Conservation (phyloP, 2,113 vertebrate species). For the Buteo buteo region DNA sequence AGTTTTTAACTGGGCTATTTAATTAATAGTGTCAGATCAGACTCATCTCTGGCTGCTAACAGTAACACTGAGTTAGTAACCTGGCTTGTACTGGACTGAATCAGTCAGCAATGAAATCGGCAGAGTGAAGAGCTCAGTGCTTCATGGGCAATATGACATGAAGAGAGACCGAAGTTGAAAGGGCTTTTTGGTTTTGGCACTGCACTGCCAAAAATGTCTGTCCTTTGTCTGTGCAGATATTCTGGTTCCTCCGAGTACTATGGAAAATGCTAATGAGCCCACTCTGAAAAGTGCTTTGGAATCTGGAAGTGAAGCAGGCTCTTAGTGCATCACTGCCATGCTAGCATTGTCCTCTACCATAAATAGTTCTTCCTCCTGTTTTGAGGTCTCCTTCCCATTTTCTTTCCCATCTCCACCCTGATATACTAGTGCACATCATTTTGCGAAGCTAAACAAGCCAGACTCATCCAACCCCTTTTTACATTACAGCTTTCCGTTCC, state of each 20-base stretch:
- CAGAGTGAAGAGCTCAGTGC: accelerated
- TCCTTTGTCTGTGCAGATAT: not conserved
- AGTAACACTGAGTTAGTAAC: not conserved
- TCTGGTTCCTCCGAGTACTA: not conserved
- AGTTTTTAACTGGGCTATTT: not conserved
- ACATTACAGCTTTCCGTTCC: not conserved
- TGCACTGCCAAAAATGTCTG: not conserved
- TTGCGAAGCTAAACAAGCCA: not conserved
- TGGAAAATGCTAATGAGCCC: not conserved
- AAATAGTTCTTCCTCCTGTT: not conserved
- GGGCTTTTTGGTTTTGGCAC: not conserved
- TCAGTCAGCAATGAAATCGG: not conserved
- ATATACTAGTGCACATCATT: not conserved
- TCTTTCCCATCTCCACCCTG: not conserved
- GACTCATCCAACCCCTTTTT: not conserved
- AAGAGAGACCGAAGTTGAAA: not conserved
- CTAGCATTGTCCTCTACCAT: not conserved
- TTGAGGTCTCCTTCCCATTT: not conserved
- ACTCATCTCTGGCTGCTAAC: not conserved
- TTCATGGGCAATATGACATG: not conserved
- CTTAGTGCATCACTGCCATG: accelerated
- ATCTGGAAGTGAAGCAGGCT: not conserved
- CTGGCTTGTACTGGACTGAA: not conserved
- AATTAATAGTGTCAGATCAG: not conserved
- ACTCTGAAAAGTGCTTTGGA: not conserved